These are phyloP conservation scores for Nestor notabilis DNA, from an alignment of 2,113 vertebrate genomes.

Conservation along the genomic window DNA sequence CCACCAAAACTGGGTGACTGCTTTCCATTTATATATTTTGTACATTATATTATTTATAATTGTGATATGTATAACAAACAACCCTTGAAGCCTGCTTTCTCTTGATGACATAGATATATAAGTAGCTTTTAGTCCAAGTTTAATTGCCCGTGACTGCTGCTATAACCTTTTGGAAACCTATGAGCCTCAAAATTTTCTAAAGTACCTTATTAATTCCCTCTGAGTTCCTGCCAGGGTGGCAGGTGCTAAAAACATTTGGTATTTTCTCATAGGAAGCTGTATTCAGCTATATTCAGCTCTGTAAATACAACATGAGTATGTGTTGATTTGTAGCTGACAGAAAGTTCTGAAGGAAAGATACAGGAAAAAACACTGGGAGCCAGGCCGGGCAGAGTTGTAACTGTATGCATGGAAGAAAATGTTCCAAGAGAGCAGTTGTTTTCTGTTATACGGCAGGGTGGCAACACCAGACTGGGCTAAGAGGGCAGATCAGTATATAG, in stretches of 20 bases:
- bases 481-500: not conserved
- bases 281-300: not conserved
- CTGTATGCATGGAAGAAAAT: not conserved
- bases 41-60: not conserved
- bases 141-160: not conserved
- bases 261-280: not conserved
- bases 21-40: not conserved
- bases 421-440: not conserved
- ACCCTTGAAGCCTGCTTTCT: not conserved
- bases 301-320: not conserved
- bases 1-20: not conserved
- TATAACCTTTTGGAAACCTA: not conserved
- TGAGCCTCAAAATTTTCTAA: not conserved
- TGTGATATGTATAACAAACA: not conserved
- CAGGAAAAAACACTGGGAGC: not conserved
- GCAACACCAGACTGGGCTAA: not conserved
- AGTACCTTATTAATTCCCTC: not conserved
- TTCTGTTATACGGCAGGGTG: not conserved
- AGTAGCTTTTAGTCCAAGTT: not conserved
- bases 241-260: not conserved
- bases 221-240: not conserved
- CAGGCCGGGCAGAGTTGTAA: not conserved
- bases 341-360: not conserved
- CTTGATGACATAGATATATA: rapidly evolving
- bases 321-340: not conserved